Base-by-base conservation (phyloP, 2,797 vertebrate species). In the Pipistrellus nathusii region DNA sequence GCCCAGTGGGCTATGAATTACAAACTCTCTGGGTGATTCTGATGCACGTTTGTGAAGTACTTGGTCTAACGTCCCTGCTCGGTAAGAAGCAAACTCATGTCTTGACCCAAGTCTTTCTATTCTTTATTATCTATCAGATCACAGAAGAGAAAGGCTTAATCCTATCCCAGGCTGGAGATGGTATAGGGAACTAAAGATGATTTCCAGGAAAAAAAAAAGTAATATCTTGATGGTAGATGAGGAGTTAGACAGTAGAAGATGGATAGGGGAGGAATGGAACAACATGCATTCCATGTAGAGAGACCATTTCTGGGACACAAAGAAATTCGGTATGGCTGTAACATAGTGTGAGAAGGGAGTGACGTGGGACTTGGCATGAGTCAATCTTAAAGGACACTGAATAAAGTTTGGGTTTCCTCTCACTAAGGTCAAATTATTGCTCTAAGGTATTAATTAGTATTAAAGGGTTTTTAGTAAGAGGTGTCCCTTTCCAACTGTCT, bases 71-170 rank as follows among this genome's bases (percentile, higher is more conserved):
- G 23, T 51, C 48, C 64, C 21, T 44, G 1, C 2, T 55, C 30
- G 21, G 8, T 71, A 86, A 71, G n/a, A 6, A 44, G 14, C 9
- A 35, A 48, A 68, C 80, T 76, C 35, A 27, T 6, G 44, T 30
- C 53, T 59, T 35, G 27, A 83, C 13, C 17, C 23, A 86, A 35
- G 21, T 21, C 38, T 46, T 32, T 82, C 23, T 91, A 51, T 59
- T 46, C 6, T 53, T 18, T 71, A 27, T 48, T 53, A 53, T 71
- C 30, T 85, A n/a, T 3, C 32, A 80, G 73, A 68, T 66, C 27
- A 57, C 57, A 82, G 20, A 57, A 44, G 21, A 88, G 21, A 94
- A 91, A 85, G 27, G 14, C 30, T 93, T 90, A 48, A 59, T 46
- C 20, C 25, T 46, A 41, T 30, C 6, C 90, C 27, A 30, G 23